A percentile compares a stretch with the other conserved stretches of the same genome.
phyloP scores from a whole-genome alignment of 1,140 invertebrate species.

The Bombus ignitus region DNA sequence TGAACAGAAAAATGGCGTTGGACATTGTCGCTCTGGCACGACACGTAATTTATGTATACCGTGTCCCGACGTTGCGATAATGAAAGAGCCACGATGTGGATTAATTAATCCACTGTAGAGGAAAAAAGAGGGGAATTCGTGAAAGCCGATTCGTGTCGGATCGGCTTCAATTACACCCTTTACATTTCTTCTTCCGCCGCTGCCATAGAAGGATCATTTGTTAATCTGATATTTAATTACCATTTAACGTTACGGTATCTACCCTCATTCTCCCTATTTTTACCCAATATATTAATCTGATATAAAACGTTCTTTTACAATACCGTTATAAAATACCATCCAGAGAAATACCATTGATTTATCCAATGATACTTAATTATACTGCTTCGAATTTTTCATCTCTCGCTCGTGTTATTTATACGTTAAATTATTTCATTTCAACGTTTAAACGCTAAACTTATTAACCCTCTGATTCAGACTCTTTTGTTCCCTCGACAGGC shows the following conservation, averaged over 20 bases:
- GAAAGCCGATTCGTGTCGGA: conserved; percentile 60
- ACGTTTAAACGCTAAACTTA: not conserved
- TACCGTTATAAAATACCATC: not conserved
- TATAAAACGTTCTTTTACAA: not conserved
- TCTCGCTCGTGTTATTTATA: not conserved
- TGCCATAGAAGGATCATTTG: not conserved
- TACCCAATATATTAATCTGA: not conserved
- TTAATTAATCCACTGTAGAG: conserved; percentile 66
- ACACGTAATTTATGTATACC: conserved; percentile 69
- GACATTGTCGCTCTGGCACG: conserved; percentile 55
- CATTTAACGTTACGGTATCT: conserved; percentile 4
- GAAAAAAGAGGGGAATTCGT: conserved; percentile 47
- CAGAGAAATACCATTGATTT: not conserved
- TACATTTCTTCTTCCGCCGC: not conserved
- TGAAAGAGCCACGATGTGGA: conserved; percentile 67
- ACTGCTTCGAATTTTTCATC: not conserved
- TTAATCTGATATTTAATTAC: conserved; percentile 38
- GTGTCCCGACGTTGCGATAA: conserved; percentile 63
- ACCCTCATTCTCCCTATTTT: not conserved
- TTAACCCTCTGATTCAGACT: not conserved
- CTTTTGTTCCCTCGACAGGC: not conserved
- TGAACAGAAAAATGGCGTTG: conserved; percentile 53
- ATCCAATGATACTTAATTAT: not conserved
- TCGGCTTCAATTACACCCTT: conserved; percentile 42
- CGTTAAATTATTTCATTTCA: not conserved